Conservation (phyloP, 2,888 invertebrate species). For the Calliphora vomitoria region DNA sequence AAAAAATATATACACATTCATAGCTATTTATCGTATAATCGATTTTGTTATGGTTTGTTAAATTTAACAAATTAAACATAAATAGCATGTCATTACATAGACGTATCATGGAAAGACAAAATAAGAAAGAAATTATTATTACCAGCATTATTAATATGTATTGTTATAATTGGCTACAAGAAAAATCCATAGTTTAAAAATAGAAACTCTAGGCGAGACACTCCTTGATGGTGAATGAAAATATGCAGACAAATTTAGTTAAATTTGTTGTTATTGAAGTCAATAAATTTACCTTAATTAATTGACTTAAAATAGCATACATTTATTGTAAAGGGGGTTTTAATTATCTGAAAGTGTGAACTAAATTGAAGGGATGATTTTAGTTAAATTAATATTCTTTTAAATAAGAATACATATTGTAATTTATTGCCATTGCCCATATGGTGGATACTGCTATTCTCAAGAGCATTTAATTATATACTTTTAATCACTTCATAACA, state of each 20-base stretch:
- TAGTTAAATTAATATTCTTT: background rate
- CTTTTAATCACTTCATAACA: too few relatives aligned
- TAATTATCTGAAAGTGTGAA: background rate
- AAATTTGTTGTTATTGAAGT: background rate
- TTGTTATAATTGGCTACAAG: background rate
- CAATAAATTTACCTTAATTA: background rate
- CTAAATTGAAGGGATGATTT: background rate
- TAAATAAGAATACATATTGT: background rate
- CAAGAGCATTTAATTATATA: too few relatives aligned
- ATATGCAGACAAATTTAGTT: background rate
- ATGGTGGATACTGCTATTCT: background rate
- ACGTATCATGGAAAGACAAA: background rate
- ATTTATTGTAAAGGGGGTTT: background rate
- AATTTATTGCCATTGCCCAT: background rate
- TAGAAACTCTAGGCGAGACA: slow-evolving; percentile 16
- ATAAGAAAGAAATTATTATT: slow-evolving; percentile 2
- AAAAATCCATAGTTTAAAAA: slow-evolving; percentile 4
- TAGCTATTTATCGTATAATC: slow-evolving; percentile 46
- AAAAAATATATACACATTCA: background rate
- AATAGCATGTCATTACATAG: slow-evolving; percentile 20
- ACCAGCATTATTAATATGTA: background rate
- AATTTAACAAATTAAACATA: slow-evolving; percentile 47
- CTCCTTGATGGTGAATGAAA: background rate
- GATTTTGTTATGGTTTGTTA: slow-evolving; percentile 66
- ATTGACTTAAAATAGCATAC: background rate